Base-by-base conservation (phyloP, 2,797 vertebrate genomes). In the Synanceia verrucosa region DNA sequence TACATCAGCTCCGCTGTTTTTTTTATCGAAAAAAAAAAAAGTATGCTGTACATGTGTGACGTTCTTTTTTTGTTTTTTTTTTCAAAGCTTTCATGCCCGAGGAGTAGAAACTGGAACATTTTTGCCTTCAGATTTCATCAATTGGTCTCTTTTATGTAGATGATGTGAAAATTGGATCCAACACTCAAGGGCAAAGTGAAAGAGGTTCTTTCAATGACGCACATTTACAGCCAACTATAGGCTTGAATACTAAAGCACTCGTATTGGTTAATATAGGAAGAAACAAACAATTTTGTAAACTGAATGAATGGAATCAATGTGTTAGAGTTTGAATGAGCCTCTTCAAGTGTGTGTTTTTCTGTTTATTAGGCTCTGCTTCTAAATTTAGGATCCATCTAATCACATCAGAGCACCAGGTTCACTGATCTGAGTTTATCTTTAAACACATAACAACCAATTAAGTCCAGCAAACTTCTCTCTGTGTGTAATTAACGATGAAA, bases 401-500 rank as follows among this genome's bases (percentile, higher is more conserved):
- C 24, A 43, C 33, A 63, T 58, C 7, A 46, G 19, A 39, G 13
- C 13, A 46, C 4, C 19, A 7, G 41, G 69, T 76, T 59, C 39
- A 52, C 23, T 19, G 70, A 26, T 19, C 24, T 1, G 1, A 29
- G 37, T 31, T 51, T 50, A 36, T 65, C 26, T 59, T 73, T 55
- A 61, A 61, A 71, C 47, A 47, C 68, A 63, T 8, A 64, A n/a
- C 44, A 46, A 56, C 43, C 13, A 51, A 58, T 77, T 71, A 55
- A 61, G 43, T 61, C 10, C 1, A 10, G 51, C 23, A 58, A 33
- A 59, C 46, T 23, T 55, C 12, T 55, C 12, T 24, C 3, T 44
- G 48, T 52, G 61, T 46, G 23, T 69, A 76, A 78, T 71, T 37
- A 74, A 29, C 59, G 52, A 50, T 68, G 59, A 70, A 55, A 56